Percentiles rank a stretch among this genome's conserved stretches.
phyloP scores from a whole-genome alignment of 2,888 invertebrate species.

The Panzeria rudis region DNA sequence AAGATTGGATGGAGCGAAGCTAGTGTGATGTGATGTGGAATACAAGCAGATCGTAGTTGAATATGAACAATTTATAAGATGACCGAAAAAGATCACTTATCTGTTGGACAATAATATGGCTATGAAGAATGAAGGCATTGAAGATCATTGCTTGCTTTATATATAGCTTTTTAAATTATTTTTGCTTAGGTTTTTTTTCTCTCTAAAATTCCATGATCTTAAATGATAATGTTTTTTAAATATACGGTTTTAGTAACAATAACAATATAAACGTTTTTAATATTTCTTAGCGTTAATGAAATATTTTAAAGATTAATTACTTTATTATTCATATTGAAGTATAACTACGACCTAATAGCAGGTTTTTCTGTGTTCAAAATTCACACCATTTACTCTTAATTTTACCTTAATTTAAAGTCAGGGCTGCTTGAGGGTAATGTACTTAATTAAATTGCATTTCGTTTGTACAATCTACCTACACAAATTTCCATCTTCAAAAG shows the following conservation, averaged over 20 bases:
- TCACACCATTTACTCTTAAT: not conserved
- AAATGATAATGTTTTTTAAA: conserved; percentile 60
- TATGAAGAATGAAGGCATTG: conserved; percentile 45
- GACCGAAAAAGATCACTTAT: conserved; percentile 65
- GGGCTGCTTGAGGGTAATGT: no score
- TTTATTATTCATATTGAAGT: conserved; percentile 55
- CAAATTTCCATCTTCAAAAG: no score
- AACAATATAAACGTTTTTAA: conserved; percentile 56
- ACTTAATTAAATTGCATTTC: no score
- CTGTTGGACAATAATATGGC: conserved; percentile 58
- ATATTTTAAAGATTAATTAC: conserved; percentile 62
- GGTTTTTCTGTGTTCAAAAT: not conserved
- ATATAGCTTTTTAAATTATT: conserved; percentile 38
- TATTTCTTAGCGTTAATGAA: conserved; percentile 54
- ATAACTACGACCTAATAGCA: not conserved
- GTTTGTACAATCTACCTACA: no score
- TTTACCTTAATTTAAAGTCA: conserved; percentile 12
- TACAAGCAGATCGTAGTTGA: conserved; percentile 14
- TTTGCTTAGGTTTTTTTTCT: conserved; percentile 2
- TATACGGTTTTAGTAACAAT: conserved; percentile 61
- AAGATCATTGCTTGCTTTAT: not conserved
- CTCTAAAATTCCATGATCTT: conserved; percentile 28
- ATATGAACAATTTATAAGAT: conserved; percentile 39
- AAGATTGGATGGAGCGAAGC: conserved; percentile 1
- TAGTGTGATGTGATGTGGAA: not conserved